phyloP scores from a whole-genome alignment of 2,113 vertebrate genomes.

The Hassar affinis region DNA sequence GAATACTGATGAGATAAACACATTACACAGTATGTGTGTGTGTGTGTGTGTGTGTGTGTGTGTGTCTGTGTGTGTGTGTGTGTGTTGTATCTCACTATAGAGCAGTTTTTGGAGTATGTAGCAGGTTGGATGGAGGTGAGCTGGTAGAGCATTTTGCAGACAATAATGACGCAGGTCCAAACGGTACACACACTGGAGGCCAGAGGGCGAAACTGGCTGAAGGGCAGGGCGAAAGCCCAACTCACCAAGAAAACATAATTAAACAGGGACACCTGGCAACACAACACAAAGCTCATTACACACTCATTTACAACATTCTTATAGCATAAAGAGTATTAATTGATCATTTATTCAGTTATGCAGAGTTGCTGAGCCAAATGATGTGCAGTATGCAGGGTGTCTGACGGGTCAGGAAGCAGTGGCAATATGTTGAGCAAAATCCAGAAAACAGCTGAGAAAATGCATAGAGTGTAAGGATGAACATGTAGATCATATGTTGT shows the following conservation, averaged over 20 bases:
- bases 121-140: slow-evolving; percentile 82
- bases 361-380: not conserved
- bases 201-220: slow-evolving; percentile 86
- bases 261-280: slow-evolving; percentile 84
- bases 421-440: not conserved
- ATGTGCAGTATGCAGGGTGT: not conserved
- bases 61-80: not conserved
- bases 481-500: not conserved
- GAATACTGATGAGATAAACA: not conserved
- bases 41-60: not conserved
- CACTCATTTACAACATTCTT: not conserved
- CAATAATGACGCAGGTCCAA: slow-evolving; percentile 94
- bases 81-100: slow-evolving; percentile 68
- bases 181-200: slow-evolving; percentile 94
- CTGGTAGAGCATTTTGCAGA: slow-evolving; percentile 99
- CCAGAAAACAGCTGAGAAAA: no score
- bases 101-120: slow-evolving; percentile 81
- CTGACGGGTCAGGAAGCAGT: not conserved
- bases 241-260: slow-evolving; percentile 88
- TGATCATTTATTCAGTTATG: not conserved
- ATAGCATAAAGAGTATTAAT: not conserved
- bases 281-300: slow-evolving; percentile 18
- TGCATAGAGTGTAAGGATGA: no score
- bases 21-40: not conserved
- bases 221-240: slow-evolving; percentile 96